Evolutionary conservation across 2,888 invertebrate species (phyloP).

Genomic region (Slavum lentiscoides): DNA sequence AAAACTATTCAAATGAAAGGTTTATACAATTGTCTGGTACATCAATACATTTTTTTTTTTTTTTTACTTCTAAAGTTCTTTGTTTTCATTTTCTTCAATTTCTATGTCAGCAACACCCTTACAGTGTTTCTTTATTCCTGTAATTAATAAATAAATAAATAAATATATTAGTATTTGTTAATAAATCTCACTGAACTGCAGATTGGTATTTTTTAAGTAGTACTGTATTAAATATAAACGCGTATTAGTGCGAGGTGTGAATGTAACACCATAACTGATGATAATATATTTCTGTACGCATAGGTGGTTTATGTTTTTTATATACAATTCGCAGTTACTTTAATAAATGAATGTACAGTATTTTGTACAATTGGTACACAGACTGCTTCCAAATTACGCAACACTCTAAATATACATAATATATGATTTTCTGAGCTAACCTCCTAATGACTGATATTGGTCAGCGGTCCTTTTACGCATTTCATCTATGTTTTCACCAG

Average conservation of each 20-base stretch:
- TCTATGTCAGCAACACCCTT: slow-evolving; percentile 43
- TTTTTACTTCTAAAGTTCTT: slow-evolving; percentile 19
- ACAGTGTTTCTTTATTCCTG: slow-evolving; percentile 22
- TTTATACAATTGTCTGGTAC: not conserved
- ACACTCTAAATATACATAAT: not conserved
- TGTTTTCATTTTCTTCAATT: slow-evolving; percentile 28
- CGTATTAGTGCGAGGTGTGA: too few relatives aligned
- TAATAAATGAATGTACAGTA: not conserved
- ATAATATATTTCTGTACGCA: too few relatives aligned
- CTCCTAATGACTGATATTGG: slow-evolving; percentile 61
- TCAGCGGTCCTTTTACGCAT: slow-evolving; percentile 84
- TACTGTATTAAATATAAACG: too few relatives aligned
- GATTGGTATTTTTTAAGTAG: too few relatives aligned
- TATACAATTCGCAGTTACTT: too few relatives aligned
- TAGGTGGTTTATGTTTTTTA: too few relatives aligned
- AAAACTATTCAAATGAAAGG: not conserved
- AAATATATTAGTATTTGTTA: too few relatives aligned
- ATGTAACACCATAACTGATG: too few relatives aligned
- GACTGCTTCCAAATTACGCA: too few relatives aligned
- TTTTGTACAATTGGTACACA: not conserved
- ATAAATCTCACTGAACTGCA: too few relatives aligned
- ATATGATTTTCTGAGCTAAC: not conserved
- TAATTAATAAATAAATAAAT: not conserved
- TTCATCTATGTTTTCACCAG: slow-evolving; percentile 74
- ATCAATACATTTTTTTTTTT: not conserved